Evolutionary conservation across 2,113 vertebrate genomes (phyloP), one percentile per base, ranked within the genome.

Genomic region (Neotoma lepida): DNA sequence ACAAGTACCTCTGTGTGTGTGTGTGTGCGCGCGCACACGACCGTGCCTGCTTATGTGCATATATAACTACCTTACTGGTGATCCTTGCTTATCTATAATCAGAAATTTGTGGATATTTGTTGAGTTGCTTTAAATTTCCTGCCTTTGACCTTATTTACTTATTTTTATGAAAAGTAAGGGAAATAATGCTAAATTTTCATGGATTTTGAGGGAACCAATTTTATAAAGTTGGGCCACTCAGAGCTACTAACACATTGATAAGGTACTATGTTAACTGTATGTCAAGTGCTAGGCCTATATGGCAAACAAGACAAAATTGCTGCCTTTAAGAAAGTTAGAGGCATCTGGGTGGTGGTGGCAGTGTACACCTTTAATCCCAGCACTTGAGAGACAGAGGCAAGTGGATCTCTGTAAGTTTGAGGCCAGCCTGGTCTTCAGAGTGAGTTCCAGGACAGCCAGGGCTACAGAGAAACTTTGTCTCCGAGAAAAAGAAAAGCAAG

Each of bases 91-190:
- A 82, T 14, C 39, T 86, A 90, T 33, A 90, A 85, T 64, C 15
- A 26, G 44, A 95, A 92, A 80, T 28, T 9, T 70, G n/a, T n/a
- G n/a, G 35, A n/a, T 91, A 49, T 85, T 90, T 81, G 44, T 8
- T 87, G 56, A 90, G 10, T 93, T 90, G 71, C 26, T 89, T 44
- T 90, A 93, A 77, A 35, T 49, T 92, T 82, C 90, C 30, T 90
- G 76, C 73, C 44, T 78, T 18, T 86, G 58, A 61, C 63, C 9
- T 54, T 22, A 54, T 3, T 90, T 70, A n/a, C 51, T 85, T 76
- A 54, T 81, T 82, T 58, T 39, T 49, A 14, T 51, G 64, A 17
- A 86, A 94, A 95, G 41, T 58, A 74, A 9, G 4, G n/a, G 4
- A 33, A 41, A 68, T 49, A 61, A 4, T 84, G 30, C 18, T 63